Base-by-base conservation (phyloP, 1,140 invertebrate species). In the Chionoecetes opilio region DNA sequence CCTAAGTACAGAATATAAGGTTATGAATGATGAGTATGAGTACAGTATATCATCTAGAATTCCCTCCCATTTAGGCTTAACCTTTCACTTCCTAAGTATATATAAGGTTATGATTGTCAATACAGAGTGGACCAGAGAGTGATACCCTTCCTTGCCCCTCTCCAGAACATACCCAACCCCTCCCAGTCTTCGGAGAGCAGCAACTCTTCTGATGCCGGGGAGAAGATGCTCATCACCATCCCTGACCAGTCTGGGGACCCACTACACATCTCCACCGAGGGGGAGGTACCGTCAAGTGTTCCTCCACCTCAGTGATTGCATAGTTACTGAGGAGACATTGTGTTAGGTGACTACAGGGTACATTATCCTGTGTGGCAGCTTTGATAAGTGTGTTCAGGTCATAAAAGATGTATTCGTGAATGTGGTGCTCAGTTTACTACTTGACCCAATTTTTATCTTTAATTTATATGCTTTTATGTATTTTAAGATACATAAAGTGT, bases 201-300 rank as follows among this genome's bases (percentile, higher is more conserved):
- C 29, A 95, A 95, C 46, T 95, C 94, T 8, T 95, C 94, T 26
- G 94, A 95, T 91, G 90, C 94, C 26, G 90, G 90, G 0, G 94
- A 95, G n/a, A 95, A 95, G 82, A 95, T 95, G 94, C 94, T 92
- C 91, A 95, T 95, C 91, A 95, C 94, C 46, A 95, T 95, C 82
- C 94, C 94, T 38, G 94, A 95, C 91, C 94, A 95, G 89, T 63
- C 90, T 38, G 94, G 90, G 8, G 94, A 95, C 32, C 94, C 94
- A 1, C 41, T 95, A 1, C 94, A 95, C 90, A 95, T 95, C 32
- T 95, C 94, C 3, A 95, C 94, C 31, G 94, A 95, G 17, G 93
- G 84, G 35, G 93, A 95, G 8, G 90, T 95, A 8, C 84, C 91
- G 35, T 46, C 86, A 46, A 94, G 46, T 41, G 87, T 90, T 32